Base-by-base conservation (phyloP, 2,888 invertebrate genomes). In the Pandemis corylana region DNA sequence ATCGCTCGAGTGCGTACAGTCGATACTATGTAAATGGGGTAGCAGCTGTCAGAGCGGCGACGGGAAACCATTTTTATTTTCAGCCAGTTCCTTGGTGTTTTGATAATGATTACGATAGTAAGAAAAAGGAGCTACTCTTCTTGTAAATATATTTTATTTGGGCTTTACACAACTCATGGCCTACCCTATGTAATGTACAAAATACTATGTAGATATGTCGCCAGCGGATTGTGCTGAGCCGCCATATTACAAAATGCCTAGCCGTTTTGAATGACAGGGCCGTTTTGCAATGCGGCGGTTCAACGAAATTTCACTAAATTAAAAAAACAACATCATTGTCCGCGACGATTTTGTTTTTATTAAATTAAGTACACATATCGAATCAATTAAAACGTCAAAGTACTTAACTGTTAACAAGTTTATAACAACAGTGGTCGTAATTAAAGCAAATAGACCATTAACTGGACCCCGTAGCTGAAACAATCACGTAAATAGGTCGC, bases 1-100 rank as follows among this genome's bases (percentile, higher is more conserved):
- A 74, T 65, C 68, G 64, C 51, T 66, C 0, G 74, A 74, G 74
- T 74, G 70, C 66, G 61, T 66, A 65, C 53, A 74, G 65, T 59
- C 15, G 74, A 74, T 74, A 74, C 44, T 61, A 74, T 70, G 74
- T 70, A 74, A 74, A 74, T 74, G 74, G 74, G 56, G 70, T 74
- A 49, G 46, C 42, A 65, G 67, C 67, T 67, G 67, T 56, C 49
- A 13, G 49, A 49, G 13, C 0, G 13, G n/a, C 53, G 36, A 10
- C 15, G 53, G 49, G 46, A 51, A 51, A 13, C 53, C 53, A 67
- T 67, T 67, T 67, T 65, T 61, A 61, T 61, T 36, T 61, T 12
- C 36, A 36, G 28, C 15, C 36, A 12, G 36, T 36, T 12, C 12
- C 36, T 61, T 28, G 13, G 36, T 61, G 36, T 1, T 0, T 61